Base-by-base conservation (phyloP, 2,797 vertebrate species). In the Lindbergichthys nudifrons region DNA sequence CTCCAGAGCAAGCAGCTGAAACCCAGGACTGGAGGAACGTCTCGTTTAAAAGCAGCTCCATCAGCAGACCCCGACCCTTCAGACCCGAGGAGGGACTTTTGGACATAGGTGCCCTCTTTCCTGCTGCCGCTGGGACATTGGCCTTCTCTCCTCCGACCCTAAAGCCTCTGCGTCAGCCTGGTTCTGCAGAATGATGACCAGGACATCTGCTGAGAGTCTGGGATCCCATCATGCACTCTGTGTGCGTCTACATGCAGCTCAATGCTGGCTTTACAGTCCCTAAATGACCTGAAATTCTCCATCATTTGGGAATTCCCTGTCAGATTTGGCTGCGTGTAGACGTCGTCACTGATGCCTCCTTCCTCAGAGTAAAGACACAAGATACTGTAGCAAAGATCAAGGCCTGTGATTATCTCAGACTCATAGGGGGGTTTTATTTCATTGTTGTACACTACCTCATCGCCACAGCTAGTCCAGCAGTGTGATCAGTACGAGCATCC, bases 301-400 rank as follows among this genome's bases (percentile, higher is more conserved):
- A 46, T 67, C 13, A 39, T 47, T 23, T 39, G 36, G 73, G 6
- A 1, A 15, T 73, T 66, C 74, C 63, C 50, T 19, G 32, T 47
- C 50, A 65, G 26, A 59, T 75, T 45, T n/a, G 14, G 0, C 73
- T 78, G 65, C 48, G n/a, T 71, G 70, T 74, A 67, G 70, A 85
- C 18, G 2, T 56, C 32, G 48, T 73, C 48, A 50, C 48, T 7
- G 36, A 41, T 39, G 51, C 47, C 46, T 65, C 39, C 26, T 54
- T n/a, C 65, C 51, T 14, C 16, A 81, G 68, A 26, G 52, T 53
- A 70, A 83, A 82, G 91, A 92, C 91, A 92, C 90, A 65, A 60
- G 54, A 86, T 73, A 91, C 91, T 93, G 92, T 93, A 93, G 92
- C 89, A 91, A 90, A 66, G 84, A 91, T 92, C 80, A 73, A 80